These are phyloP conservation scores for Zosterops japonicus DNA, from an alignment of 2,113 vertebrate species.

Conservation along the genomic window DNA sequence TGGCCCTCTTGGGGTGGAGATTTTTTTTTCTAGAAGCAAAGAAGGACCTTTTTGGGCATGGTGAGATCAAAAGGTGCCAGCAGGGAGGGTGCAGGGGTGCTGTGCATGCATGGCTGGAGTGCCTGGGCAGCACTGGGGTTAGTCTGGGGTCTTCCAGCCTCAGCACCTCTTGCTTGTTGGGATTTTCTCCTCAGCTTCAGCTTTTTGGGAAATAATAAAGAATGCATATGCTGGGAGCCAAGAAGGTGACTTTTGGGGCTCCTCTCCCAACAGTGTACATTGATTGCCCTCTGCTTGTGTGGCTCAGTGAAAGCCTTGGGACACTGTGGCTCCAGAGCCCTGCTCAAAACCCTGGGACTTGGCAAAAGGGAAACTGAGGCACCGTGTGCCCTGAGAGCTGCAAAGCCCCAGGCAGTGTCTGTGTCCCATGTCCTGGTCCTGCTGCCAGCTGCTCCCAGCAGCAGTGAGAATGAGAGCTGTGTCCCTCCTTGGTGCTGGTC, in stretches of 20 bases:
- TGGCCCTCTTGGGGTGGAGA: not conserved
- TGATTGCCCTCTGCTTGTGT: not conserved
- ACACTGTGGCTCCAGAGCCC: not conserved
- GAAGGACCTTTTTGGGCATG: fast-evolving
- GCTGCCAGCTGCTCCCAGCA: not conserved
- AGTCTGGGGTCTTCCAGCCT: not conserved
- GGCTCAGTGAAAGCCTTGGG: fast-evolving
- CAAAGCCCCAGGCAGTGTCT: not conserved
- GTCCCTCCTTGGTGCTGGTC: not conserved
- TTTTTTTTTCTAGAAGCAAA: not conserved
- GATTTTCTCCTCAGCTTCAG: not conserved
- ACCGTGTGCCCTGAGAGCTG: not conserved
- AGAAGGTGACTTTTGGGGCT: not conserved
- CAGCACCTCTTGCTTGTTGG: not conserved
- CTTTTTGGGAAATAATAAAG: not conserved
- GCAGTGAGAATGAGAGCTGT: not conserved
- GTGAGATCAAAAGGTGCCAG: not conserved
- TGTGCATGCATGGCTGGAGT: fast-evolving
- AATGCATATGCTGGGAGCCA: not conserved
- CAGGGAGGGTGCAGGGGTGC: not conserved
- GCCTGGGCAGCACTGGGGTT: not conserved
- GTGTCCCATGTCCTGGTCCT: not conserved
- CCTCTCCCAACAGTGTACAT: not conserved
- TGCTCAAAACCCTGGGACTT: not conserved
- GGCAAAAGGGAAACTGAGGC: not conserved